Conservation (phyloP, 2,113 vertebrate species). For the Oryzias woworae region DNA sequence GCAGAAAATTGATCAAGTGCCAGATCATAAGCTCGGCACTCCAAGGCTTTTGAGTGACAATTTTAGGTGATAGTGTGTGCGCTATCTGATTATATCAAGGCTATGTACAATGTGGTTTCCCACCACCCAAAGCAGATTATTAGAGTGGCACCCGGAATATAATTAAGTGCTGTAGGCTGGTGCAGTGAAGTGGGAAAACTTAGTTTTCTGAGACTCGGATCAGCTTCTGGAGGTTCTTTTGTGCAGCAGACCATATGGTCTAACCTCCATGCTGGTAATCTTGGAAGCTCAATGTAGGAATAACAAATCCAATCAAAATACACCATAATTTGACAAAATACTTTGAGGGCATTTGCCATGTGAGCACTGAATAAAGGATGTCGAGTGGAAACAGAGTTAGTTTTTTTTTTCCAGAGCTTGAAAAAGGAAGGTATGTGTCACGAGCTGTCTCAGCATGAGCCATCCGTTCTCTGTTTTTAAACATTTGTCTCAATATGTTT, state of each 20-base stretch:
- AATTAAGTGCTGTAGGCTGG: constrained; percentile 12
- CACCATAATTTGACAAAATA: not conserved
- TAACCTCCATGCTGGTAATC: constrained; percentile 5
- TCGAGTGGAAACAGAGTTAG: no score
- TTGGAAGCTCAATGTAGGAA: not conserved
- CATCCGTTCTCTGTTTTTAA: no score
- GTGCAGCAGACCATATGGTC: constrained; percentile 3
- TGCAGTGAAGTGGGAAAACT: constrained; percentile 1
- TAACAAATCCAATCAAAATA: constrained; percentile 4
- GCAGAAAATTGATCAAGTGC: constrained; percentile 67
- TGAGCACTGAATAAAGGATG: not conserved
- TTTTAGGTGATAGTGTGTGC: constrained; percentile 32
- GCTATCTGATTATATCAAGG: constrained; percentile 24
- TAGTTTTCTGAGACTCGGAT: constrained; percentile 12
- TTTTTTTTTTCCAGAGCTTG: no score
- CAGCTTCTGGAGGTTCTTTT: constrained; percentile 1
- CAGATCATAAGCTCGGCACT: constrained; percentile 49
- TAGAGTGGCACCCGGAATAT: constrained; percentile 22
- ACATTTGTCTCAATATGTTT: no score
- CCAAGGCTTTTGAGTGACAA: constrained; percentile 43
- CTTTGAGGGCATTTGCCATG: not conserved
- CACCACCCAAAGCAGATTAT: constrained; percentile 28
- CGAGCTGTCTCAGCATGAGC: no score
- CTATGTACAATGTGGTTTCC: constrained; percentile 9
- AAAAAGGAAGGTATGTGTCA: no score